Evolutionary conservation across 1,140 invertebrate genomes (phyloP).

Genomic region (Steinernema feltiae): DNA sequence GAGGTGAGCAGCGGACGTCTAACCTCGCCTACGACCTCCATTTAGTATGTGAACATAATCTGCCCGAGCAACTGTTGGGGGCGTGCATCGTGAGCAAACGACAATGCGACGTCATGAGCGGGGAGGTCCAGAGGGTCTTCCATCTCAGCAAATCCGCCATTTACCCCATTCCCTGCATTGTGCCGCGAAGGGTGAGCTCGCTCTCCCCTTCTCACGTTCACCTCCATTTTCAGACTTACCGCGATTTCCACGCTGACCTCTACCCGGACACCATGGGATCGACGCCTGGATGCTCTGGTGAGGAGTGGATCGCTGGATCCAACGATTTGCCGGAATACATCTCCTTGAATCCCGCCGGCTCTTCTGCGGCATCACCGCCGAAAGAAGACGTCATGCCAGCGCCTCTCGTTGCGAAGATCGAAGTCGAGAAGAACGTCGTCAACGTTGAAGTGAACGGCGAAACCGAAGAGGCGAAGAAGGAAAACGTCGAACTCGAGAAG

Average conservation of each 20-base stretch:
- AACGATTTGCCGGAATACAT: constrained; percentile 36
- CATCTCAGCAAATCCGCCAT: constrained; percentile 57
- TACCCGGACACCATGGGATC: constrained; percentile 81
- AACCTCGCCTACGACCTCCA: constrained; percentile 1
- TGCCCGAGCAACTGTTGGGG: constrained; percentile 62
- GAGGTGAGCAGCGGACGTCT: constrained; percentile 19
- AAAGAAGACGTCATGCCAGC: too few relatives aligned
- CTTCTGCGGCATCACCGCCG: background rate
- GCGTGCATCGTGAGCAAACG: constrained; percentile 58
- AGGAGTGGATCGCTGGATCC: constrained; percentile 75
- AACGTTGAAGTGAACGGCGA: background rate
- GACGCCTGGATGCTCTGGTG: constrained; percentile 71
- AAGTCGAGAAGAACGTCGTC: background rate
- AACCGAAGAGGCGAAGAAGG: too few relatives aligned
- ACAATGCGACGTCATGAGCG: constrained; percentile 59
- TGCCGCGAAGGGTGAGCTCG: constrained; percentile 38
- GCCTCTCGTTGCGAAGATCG: background rate
- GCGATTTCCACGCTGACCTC: constrained; percentile 75
- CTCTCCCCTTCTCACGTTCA: background rate
- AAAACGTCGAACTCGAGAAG: background rate
- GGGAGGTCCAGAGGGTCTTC: constrained; percentile 59
- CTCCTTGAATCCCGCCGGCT: constrained; percentile 27
- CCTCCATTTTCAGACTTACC: constrained; percentile 72
- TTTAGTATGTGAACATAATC: constrained; percentile 41
- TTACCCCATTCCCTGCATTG: constrained; percentile 42